phyloP scores from a whole-genome alignment of 2,888 invertebrate genomes.

The Tupiocoris notatus region DNA sequence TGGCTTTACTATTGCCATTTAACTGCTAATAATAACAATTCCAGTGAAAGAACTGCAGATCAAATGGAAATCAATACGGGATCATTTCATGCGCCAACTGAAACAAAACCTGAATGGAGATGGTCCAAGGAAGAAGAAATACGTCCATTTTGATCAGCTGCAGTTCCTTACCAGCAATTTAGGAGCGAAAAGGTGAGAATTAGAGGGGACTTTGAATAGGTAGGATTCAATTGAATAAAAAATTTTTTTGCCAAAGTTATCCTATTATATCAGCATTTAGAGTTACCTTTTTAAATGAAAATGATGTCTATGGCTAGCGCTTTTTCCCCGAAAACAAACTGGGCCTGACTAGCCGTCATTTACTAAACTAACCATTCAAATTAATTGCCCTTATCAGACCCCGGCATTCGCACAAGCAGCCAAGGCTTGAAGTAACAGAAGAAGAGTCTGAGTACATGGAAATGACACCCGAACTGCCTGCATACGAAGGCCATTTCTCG shows the following conservation, averaged over 20 bases:
- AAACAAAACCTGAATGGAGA: slow-evolving; percentile 37
- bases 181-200: slow-evolving; percentile 41
- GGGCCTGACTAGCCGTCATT: no score
- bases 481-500: slow-evolving; percentile 19
- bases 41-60: slow-evolving; percentile 46
- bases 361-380: neutral
- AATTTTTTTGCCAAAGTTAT: no score
- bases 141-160: slow-evolving; percentile 44
- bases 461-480: slow-evolving; percentile 24
- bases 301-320: no score
- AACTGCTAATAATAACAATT: slow-evolving; percentile 13
- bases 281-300: no score
- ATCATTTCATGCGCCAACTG: slow-evolving; percentile 45
- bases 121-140: slow-evolving; percentile 42
- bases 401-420: slow-evolving; percentile 17
- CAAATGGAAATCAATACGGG: slow-evolving; percentile 46
- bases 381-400: slow-evolving; percentile 29
- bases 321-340: no score
- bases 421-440: slow-evolving; percentile 20
- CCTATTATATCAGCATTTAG: no score
- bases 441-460: slow-evolving; percentile 25
- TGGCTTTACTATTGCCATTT: no score
- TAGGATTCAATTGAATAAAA: no score
- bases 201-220: no score
- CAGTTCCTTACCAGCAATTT: slow-evolving; percentile 44